Evolutionary conservation across 2,113 vertebrate genomes (phyloP), one percentile per base, ranked within the genome.

Genomic region (Setophaga kirtlandii): DNA sequence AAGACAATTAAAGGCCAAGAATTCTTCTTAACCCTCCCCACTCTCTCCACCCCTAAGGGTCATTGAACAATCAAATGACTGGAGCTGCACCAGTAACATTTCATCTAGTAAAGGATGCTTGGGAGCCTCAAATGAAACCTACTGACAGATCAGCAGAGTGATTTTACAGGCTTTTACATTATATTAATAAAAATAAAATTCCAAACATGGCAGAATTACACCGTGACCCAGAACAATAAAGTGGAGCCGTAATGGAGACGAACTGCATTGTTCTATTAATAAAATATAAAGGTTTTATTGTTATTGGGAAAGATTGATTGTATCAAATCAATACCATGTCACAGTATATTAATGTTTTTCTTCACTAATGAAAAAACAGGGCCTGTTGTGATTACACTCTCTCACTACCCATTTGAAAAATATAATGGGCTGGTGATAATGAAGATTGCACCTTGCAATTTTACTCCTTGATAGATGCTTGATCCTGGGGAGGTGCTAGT

Each of bases 231-330:
- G 70, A 96, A 94, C 92, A 95, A 95, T 93, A 95, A 96, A 94
- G 93, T 12, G 31, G 42, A 92, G 73, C 33, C 83, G 59, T 96
- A 96, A 96, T 90, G 63, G 83, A 94, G 89, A 87, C 27, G 19
- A 96, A 96, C 87, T 82, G 84, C 86, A 85, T 75, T 89, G 91
- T 94, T 97, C 84, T 92, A 89, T 97, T 96, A 97, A 97, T 97
- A 97, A 97, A 97, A 97, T 96, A 97, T 90, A 96, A 97, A 90
- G 93, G 93, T 87, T 97, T 97, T 96, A 94, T 89, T 94, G 89
- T 95, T 96, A 97, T 93, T 95, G 92, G 84, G 89, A 89, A 96
- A 92, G 94, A 96, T 31, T 93, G 94, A 96, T 94, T 93, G 88
- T 63, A 90, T 71, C 85, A 96, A 95, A 97, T 97, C 97, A 97